These are phyloP conservation scores for Vireo griseus DNA, from an alignment of 2,797 vertebrate genomes.

Conservation along the genomic window DNA sequence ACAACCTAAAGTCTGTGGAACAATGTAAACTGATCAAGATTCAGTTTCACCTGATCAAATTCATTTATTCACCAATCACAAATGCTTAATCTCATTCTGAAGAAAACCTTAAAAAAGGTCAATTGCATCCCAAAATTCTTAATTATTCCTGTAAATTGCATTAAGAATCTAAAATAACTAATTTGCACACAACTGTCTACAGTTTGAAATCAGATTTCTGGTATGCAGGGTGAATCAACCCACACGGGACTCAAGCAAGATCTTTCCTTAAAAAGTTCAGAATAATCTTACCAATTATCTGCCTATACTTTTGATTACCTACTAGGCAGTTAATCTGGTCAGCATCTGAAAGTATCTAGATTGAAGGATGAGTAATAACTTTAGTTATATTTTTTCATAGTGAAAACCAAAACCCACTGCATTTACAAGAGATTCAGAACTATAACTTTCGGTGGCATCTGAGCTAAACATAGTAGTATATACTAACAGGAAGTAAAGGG, in stretches of 20 bases:
- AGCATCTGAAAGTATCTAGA: not conserved
- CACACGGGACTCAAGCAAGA: not conserved
- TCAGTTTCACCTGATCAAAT: not conserved
- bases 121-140: not conserved
- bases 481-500: not conserved
- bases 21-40: not conserved
- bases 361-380: not conserved
- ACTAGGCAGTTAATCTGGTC: not conserved
- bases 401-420: not conserved
- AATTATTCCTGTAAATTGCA: not conserved
- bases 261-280: not conserved
- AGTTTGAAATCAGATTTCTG: not conserved
- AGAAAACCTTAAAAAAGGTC: not conserved
- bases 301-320: not conserved
- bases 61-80: not conserved
- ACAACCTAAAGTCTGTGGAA: not conserved
- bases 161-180: not conserved
- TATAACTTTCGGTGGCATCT: not conserved
- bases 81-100: not conserved
- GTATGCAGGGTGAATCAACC: not conserved
- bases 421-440: not conserved
- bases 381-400: not conserved
- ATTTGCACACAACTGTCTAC: not conserved
- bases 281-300: not conserved
- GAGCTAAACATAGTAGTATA: not conserved